Evolutionary conservation across 2,113 vertebrate species (phyloP), one percentile per base, ranked within the genome.

Genomic region (Ciconia maguari): DNA sequence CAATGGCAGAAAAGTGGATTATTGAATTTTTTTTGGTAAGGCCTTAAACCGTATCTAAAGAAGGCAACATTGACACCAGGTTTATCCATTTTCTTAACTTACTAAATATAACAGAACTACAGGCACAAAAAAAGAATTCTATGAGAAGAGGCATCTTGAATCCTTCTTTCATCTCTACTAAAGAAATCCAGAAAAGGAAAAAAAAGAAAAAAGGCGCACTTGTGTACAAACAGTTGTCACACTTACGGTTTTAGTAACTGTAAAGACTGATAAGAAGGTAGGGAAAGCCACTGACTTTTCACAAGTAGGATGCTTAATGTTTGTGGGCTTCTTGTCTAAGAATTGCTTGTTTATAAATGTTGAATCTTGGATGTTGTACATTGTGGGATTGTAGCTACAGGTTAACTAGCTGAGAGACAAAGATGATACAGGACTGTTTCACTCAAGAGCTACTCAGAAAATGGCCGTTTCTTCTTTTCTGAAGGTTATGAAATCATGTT

Each of bases 191-290:
- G 41, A 52, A 49, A 78, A 62, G 6, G 11, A 3, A 30, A 72
- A 49, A 65, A 8, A 24, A 21, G 0, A 27, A 41, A 62, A 44
- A 51, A 68, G 16, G 2, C 51, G 27, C 5, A n/a, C 4, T 79
- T 76, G 4, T 38, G 7, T 52, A 49, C 8, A 51, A 60, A 75
- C 5, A 18, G 6, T 58, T 66, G 22, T 52, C 46, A 78, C 9
- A 41, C 1, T 49, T 52, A 22, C 0, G 0, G 6, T 48, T 93
- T 92, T 55, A 29, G 20, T 65, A 51, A 42, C 18, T 8, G 2
- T 57, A 6, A 69, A 70, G 34, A 34, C 26, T 30, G 27, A 5
- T 17, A 25, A 55, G 57, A 48, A 61, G 21, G 4, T n/a, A 49
- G 16, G 9, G 13, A 48, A 49, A 34, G 10, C 19, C 32, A 13